phyloP scores from a whole-genome alignment of 2,888 invertebrate genomes.

The Agonum fuliginosum region DNA sequence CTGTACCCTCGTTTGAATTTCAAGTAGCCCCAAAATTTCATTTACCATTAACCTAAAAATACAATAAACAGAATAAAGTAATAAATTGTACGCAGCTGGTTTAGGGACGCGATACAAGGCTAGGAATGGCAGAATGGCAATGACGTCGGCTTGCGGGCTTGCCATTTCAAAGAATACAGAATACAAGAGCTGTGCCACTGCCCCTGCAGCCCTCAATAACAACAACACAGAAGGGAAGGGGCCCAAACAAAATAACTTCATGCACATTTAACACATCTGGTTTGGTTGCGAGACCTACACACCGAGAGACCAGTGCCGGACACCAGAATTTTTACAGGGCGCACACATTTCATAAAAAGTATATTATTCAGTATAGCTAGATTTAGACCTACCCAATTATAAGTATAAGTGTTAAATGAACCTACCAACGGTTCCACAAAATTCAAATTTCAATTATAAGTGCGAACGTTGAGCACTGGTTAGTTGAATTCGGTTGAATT shows the following conservation, averaged over 20 bases:
- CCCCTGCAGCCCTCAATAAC: slow-evolving; percentile 22
- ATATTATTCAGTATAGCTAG: too few relatives aligned
- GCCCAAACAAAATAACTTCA: slow-evolving; percentile 43
- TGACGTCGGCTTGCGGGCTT: not conserved
- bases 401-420: too few relatives aligned
- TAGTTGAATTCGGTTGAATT: too few relatives aligned
- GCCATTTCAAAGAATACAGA: slow-evolving; percentile 9
- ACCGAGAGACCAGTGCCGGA: not conserved
- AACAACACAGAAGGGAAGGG: slow-evolving; percentile 12
- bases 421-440: not conserved
- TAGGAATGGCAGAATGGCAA: not conserved
- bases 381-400: too few relatives aligned
- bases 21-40: not conserved
- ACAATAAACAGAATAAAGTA: slow-evolving; percentile 17
- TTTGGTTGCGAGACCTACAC: slow-evolving; percentile 3
- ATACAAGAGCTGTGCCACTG: not conserved
- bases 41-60: slow-evolving; percentile 1
- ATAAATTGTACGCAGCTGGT: slow-evolving; percentile 12
- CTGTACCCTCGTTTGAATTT: not conserved
- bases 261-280: slow-evolving; percentile 45
- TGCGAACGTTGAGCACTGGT: too few relatives aligned
- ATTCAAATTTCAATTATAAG: too few relatives aligned
- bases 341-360: too few relatives aligned
- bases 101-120: not conserved
- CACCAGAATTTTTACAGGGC: not conserved